These are phyloP conservation scores for Chaetoderma sp. DNA, from an alignment of 2,888 invertebrate species.

Conservation along the genomic window DNA sequence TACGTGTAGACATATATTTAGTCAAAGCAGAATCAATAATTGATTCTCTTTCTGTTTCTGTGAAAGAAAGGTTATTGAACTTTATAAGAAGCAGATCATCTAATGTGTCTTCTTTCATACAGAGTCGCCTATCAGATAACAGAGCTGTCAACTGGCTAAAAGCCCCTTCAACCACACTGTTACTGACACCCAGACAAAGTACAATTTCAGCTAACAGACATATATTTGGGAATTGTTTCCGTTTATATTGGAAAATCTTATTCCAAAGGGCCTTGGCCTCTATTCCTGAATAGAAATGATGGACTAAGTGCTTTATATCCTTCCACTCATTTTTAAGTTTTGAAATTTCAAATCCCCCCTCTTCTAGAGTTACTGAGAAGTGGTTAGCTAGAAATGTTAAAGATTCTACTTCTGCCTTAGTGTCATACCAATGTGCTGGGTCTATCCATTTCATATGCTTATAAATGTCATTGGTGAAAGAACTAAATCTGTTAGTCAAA, in stretches of 20 bases:
- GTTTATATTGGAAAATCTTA: neutral
- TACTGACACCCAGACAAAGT: neutral
- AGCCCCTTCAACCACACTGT: neutral
- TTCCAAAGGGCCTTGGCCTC: neutral
- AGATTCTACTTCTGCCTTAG: neutral
- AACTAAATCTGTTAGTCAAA: neutral
- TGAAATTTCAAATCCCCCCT: neutral
- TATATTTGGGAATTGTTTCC: slow-evolving; percentile 4
- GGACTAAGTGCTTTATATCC: neutral
- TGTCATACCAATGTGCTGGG: neutral
- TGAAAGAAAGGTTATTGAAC: neutral
- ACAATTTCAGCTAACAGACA: neutral
- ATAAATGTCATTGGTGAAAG: neutral
- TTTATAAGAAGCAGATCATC: slow-evolving; percentile 5
- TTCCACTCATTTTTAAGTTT: neutral
- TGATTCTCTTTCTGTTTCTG: neutral
- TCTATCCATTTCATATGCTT: neutral
- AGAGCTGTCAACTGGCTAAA: neutral
- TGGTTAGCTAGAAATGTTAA: neutral
- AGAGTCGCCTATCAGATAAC: neutral
- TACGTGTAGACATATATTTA: neutral
- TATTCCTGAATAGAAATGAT: neutral
- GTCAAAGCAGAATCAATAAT: neutral
- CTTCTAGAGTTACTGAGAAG: neutral
- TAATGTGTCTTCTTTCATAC: neutral